Evolutionary conservation across 2,888 invertebrate genomes (phyloP), one percentile per base, ranked within the genome.

Genomic region (Tetheella fluctuosa): DNA sequence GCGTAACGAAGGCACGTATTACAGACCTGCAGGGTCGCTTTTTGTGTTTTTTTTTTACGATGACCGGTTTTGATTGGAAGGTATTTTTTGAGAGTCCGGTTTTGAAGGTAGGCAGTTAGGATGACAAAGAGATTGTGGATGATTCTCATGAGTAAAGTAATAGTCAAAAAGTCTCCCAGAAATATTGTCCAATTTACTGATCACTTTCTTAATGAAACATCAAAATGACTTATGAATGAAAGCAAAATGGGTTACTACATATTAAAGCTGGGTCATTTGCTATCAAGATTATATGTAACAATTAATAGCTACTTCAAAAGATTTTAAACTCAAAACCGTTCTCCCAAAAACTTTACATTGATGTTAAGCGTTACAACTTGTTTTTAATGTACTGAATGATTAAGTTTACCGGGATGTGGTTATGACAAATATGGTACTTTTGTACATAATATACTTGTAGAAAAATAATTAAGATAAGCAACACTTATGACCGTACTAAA

Each of bases 1-100:
- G 98, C 98, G 70, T 98, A 94, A 79, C 54, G 6, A 58, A 30
- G 30, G 30, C 30, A 66, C 65, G 58, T 63, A 89, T 57, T 58
- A 63, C 58, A 64, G 68, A 63, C 25, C 15, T 52, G 53, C 52
- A 54, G 52, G 55, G 58, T 60, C 57, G 53, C 62, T 65, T 69
- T 68, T 63, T 56, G 65, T n/a, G 39, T 48, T n/a, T 17, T 42
- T 61, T 52, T 42, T 60, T 57, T 64, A 64, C 63, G 61, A 48
- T 59, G 55, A 61, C 54, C 23, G 34, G 63, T 54, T 63, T 39
- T 42, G 10, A 23, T 37, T 57, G 39, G 52, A 13, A 34, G 39
- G 54, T 25, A 57, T 59, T 65, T 64, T 55, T 20, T 13, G 34
- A n/a, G 34, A 34, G 8, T 10, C 12, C 10, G 48, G 20, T 48